A percentile compares a stretch with the other conserved stretches of the same genome.
Evolutionary conservation across 2,888 invertebrate genomes (phyloP).

Genomic region (Parasteatoda lunata): DNA sequence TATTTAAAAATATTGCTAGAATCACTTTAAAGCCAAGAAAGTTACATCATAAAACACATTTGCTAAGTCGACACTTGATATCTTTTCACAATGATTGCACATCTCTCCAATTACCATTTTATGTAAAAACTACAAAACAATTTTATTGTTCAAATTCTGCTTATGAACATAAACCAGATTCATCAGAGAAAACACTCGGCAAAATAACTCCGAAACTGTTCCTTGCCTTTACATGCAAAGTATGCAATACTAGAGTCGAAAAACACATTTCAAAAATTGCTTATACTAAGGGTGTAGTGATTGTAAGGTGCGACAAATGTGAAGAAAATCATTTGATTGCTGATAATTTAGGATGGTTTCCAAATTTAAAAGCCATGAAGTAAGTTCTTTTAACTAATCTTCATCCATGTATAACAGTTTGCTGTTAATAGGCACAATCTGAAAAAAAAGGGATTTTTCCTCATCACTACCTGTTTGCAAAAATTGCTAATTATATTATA

Average conservation of each 20-base stretch:
- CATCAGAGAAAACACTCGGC: slow-evolving; percentile 22
- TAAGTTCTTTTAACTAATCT: slow-evolving; percentile 7
- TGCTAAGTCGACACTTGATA: too few relatives aligned
- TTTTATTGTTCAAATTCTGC: slow-evolving; percentile 25
- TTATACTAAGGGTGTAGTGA: slow-evolving; percentile 91
- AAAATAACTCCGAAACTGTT: slow-evolving; percentile 78
- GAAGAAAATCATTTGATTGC: slow-evolving; percentile 94
- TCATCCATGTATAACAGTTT: too few relatives aligned
- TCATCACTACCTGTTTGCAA: too few relatives aligned
- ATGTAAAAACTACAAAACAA: too few relatives aligned
- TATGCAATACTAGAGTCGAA: slow-evolving; percentile 84
- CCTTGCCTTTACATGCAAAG: slow-evolving; percentile 90
- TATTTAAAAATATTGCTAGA: too few relatives aligned
- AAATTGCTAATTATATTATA: too few relatives aligned
- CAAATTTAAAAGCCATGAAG: slow-evolving; percentile 78
- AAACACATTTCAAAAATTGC: slow-evolving; percentile 89
- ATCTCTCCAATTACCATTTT: too few relatives aligned
- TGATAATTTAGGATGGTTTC: slow-evolving; percentile 96
- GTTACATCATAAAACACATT: too few relatives aligned
- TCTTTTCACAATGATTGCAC: too few relatives aligned
- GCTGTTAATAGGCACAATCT: too few relatives aligned
- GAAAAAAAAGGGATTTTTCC: too few relatives aligned
- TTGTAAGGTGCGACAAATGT: slow-evolving; percentile 91
- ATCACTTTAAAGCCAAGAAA: too few relatives aligned
- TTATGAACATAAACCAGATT: slow-evolving; percentile 41